Evolutionary conservation across 2,113 vertebrate genomes (phyloP).

Genomic region (Piprites chloris): DNA sequence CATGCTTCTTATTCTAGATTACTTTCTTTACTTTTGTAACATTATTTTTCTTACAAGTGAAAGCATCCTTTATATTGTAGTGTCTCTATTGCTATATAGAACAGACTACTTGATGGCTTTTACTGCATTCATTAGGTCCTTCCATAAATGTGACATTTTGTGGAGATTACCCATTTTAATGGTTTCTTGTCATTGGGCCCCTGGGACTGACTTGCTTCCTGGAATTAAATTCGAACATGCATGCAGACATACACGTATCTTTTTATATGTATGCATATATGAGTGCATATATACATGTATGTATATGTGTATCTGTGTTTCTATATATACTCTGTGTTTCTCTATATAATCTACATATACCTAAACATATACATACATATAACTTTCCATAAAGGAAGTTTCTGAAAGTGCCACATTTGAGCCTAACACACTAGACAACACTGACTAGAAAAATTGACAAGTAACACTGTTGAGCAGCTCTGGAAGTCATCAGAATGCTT

Average conservation of each 20-base stretch:
- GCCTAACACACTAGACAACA: not conserved
- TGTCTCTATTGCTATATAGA: not conserved
- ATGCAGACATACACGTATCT: accelerated
- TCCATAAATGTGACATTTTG: not conserved
- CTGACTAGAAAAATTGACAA: not conserved
- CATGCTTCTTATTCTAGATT: not conserved
- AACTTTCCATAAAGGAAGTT: not conserved
- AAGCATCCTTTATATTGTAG: not conserved
- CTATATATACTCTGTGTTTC: not conserved
- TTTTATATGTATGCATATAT: not conserved
- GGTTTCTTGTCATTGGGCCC: not conserved
- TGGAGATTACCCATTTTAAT: not conserved
- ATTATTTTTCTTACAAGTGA: not conserved
- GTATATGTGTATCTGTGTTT: not conserved
- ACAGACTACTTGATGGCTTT: not conserved
- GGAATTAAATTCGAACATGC: not conserved
- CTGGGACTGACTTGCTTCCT: not conserved
- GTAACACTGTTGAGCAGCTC: not conserved
- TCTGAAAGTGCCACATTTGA: not conserved
- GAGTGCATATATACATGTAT: accelerated
- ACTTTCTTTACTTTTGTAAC: not conserved
- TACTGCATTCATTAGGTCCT: not conserved
- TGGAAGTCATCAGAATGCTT: not conserved
- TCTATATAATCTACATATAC: not conserved
- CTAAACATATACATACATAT: not conserved